These are phyloP conservation scores for Dinothrombium tinctorium DNA, from an alignment of 1,140 invertebrate species.

Conservation along the genomic window DNA sequence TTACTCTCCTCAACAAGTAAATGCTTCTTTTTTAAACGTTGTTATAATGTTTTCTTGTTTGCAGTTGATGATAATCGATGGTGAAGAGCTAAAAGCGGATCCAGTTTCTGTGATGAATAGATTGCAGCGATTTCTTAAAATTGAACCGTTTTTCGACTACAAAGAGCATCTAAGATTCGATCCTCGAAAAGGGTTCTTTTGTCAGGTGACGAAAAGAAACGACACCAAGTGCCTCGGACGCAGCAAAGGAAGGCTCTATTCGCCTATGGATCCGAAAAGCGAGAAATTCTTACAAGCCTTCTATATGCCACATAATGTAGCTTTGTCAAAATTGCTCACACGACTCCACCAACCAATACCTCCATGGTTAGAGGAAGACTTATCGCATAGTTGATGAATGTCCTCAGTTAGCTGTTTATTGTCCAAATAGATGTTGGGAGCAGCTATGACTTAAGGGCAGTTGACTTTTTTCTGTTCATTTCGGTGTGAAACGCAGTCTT, in stretches of 20 bases:
- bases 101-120: conserved; percentile 72
- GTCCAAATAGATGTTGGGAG: no score
- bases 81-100: conserved; percentile 62
- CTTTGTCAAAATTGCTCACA: conserved; percentile 67
- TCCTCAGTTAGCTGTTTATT: no score
- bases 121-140: conserved; percentile 75
- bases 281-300: conserved; percentile 61
- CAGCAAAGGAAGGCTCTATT: conserved; percentile 82
- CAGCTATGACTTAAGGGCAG: no score
- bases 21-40: neutral
- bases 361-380: conserved; percentile 75
- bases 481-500: no score
- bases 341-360: conserved; percentile 57
- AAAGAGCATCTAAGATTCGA: conserved; percentile 70
- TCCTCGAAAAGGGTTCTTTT: conserved; percentile 85
- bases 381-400: conserved; percentile 22
- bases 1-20: conserved; percentile 46
- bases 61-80: conserved; percentile 79
- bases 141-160: conserved; percentile 68
- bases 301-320: conserved; percentile 76
- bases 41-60: neutral
- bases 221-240: conserved; percentile 64
- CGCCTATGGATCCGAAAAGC: conserved; percentile 64
- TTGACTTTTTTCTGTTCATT: no score
- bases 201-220: conserved; percentile 53